Conservation (phyloP, 2,888 invertebrate genomes). For the Lasioglossum figueresi region DNA sequence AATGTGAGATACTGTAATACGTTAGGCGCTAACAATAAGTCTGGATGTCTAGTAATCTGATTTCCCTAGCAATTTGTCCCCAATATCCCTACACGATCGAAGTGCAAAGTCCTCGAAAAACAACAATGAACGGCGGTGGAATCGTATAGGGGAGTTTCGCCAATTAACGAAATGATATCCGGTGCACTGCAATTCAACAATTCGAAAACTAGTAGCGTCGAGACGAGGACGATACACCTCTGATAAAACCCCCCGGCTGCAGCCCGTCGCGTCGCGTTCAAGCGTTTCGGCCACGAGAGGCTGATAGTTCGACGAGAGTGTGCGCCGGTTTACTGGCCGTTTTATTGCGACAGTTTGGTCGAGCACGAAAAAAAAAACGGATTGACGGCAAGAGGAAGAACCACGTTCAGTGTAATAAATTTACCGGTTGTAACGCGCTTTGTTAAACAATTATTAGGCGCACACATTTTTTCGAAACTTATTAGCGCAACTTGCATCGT, state of each 20-base stretch:
- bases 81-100: neutral
- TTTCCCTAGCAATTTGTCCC: neutral
- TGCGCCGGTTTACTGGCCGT: constrained; percentile 49
- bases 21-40: neutral
- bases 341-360: constrained; percentile 65
- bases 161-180: constrained; percentile 44
- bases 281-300: constrained; percentile 36
- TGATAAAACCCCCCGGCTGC: constrained; percentile 6
- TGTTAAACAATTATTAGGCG: constrained; percentile 7
- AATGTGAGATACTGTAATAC: neutral
- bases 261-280: neutral
- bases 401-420: constrained; percentile 55
- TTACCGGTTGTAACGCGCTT: constrained; percentile 50
- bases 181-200: constrained; percentile 17
- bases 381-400: constrained; percentile 47
- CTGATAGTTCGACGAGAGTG: constrained; percentile 36
- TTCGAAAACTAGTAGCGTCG: constrained; percentile 24
- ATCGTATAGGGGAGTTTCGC: neutral
- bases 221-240: neutral
- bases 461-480: neutral
- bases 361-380: constrained; percentile 20
- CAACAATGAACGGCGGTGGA: neutral
- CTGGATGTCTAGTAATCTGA: neutral
- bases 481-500: neutral
- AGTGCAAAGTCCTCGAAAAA: constrained; percentile 15